A percentile compares a stretch with the other conserved stretches of the same genome.
These are phyloP conservation scores for Nyctibius grandis DNA, from an alignment of 2,797 vertebrate genomes.

Conservation along the genomic window DNA sequence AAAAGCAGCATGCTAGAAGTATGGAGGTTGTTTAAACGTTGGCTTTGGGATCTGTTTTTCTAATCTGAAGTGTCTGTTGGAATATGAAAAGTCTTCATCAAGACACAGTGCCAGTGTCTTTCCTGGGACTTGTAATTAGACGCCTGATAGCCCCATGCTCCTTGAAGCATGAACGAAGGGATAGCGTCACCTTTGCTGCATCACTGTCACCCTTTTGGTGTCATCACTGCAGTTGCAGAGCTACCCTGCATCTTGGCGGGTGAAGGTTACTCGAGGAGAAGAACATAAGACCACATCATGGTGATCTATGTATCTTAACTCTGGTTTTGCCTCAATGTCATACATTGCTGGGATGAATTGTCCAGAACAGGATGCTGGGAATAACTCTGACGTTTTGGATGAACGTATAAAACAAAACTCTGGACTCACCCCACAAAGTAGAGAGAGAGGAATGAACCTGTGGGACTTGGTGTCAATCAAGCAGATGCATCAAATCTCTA, in stretches of 20 bases:
- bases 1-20: not conserved
- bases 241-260: not conserved
- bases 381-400: not conserved
- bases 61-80: not conserved
- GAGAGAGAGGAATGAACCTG: not conserved
- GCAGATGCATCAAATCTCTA: not conserved
- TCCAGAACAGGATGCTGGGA: not conserved
- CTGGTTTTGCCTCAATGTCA: not conserved
- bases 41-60: not conserved
- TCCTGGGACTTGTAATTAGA: not conserved
- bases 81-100: not conserved
- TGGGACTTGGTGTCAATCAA: not conserved
- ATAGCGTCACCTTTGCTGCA: not conserved
- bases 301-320: not conserved
- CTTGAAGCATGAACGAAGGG: not conserved
- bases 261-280: not conserved
- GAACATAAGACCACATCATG: not conserved
- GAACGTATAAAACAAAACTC: not conserved
- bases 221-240: not conserved
- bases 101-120: not conserved
- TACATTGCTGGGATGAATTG: not conserved
- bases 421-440: not conserved
- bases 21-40: not conserved
- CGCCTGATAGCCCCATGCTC: not conserved
- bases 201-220: not conserved